Evolutionary conservation across 2,888 invertebrate species (phyloP), one percentile per base, ranked within the genome.

Genomic region (Callinectes sapidus): DNA sequence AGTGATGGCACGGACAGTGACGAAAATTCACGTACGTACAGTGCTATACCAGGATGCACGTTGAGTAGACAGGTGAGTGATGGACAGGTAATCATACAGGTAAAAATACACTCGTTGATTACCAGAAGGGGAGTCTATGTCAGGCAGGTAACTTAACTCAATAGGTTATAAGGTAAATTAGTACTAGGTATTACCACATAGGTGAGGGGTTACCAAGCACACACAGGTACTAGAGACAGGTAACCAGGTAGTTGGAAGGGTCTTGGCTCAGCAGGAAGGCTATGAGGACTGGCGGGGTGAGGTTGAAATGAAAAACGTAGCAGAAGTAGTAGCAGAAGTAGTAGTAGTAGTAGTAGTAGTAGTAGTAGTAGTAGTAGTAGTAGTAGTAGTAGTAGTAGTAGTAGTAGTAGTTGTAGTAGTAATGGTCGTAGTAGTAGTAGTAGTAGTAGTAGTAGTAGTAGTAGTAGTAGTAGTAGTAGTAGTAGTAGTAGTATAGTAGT

Each of bases 41-140:
- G 81, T 81, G 35, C 81, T 81, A 48, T 48, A 81, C 81, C 81
- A 81, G 81, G 81, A 81, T 35, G 81, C 81, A 81, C 35, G 81
- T 81, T 81, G 81, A 18, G 81, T 81, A 81, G 81, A 81, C 81
- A 81, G 81, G 81, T 81, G 81, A 81, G 35, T 32, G 81, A 32
- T 81, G 81, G 81, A 81, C 35, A 81, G 81, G 28, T n/a, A 77
- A n/a, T n/a, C n/a, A 77, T 6, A 77, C 71, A 77, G 71, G 71
- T 77, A 28, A 77, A 77, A 18, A 71, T 10, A 71, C 71, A 77
- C 5, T 32, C 10, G 71, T 28, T n/a, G 71, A n/a, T 77, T 77
- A 77, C 71, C 71, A 28, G 71, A 77, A 28, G 28, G 71, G 71
- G 71, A 77, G 71, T 10, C 23, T n/a, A 23, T 77, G n/a, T 32